Evolutionary conservation across 2,888 invertebrate genomes (phyloP), one percentile per base, ranked within the genome.

Genomic region (Trissolcus japonicus): DNA sequence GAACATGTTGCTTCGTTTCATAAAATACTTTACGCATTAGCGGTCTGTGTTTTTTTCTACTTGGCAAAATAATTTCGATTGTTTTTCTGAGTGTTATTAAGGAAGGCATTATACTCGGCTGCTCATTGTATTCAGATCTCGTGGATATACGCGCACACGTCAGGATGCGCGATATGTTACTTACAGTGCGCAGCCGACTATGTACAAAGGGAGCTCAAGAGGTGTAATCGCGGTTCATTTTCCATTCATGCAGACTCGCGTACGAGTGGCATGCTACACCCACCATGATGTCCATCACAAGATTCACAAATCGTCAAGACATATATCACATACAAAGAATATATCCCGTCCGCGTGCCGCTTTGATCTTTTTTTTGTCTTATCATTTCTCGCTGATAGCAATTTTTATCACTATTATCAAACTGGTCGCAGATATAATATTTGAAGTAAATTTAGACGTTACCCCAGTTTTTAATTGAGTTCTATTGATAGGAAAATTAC

Each of bases 51-150:
- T 54, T 69, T 40, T 66, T 63, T 59, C 40, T 14, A 29, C 59
- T 43, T 41, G 53, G 29, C 16, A 25, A 66, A 73, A 73, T 60
- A 55, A 73, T 66, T 73, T 73, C 48, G 73, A 60, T 73, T 59
- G 66, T 73, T 66, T 73, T 54, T 50, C 54, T 43, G 79, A 77
- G 82, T 84, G 79, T 81, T 78, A 85, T 84, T 84, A 84, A 83
- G 81, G 80, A 81, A 78, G 81, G 80, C 81, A 84, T 87, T 84
- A 83, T 83, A 79, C 81, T 80, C 72, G 77, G 62, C 78, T 76
- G 80, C 79, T 84, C 85, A 87, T 87, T 87, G 87, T 87, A 87
- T 87, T 87, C 86, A 85, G 83, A 87, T 87, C 79, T 76, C 54
- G 67, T 75, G 79, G 56, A 72, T 72, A 75, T 73, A 67, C 71